phyloP scores from a whole-genome alignment of 2,888 invertebrate genomes.

The Maniola hyperantus region DNA sequence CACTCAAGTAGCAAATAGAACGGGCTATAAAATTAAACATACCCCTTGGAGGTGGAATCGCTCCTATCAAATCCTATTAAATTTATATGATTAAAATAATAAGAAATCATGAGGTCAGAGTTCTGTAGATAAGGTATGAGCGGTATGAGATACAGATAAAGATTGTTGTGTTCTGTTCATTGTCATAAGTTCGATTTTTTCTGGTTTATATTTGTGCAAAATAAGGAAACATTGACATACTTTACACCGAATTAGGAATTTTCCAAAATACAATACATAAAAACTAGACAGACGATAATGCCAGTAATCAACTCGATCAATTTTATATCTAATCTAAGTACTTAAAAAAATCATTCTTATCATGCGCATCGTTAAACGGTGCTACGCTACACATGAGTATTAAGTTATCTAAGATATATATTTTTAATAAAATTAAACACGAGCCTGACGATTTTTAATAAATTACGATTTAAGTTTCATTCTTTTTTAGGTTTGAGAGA shows the following conservation, averaged over 20 bases:
- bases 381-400: not conserved
- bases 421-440: not conserved
- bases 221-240: conserved; percentile 10
- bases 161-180: conserved; percentile 11
- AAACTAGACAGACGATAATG: conserved; percentile 12
- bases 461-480: not conserved
- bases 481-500: too few relatives aligned
- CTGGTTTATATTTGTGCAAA: conserved; percentile 14
- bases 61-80: too few relatives aligned
- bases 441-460: not conserved
- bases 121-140: not conserved
- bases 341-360: conserved; percentile 17
- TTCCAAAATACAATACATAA: conserved; percentile 2
- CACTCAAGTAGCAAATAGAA: too few relatives aligned
- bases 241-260: not conserved
- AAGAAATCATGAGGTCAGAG: conserved; percentile 2
- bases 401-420: not conserved
- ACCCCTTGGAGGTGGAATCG: too few relatives aligned
- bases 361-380: not conserved
- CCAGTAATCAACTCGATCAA: conserved; percentile 14
- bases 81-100: not conserved
- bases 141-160: conserved; percentile 9
- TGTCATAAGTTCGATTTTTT: conserved; percentile 3
- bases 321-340: conserved; percentile 18
- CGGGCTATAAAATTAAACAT: too few relatives aligned